Conservation (phyloP, 1,140 invertebrate species). For the Ostrea edulis region DNA sequence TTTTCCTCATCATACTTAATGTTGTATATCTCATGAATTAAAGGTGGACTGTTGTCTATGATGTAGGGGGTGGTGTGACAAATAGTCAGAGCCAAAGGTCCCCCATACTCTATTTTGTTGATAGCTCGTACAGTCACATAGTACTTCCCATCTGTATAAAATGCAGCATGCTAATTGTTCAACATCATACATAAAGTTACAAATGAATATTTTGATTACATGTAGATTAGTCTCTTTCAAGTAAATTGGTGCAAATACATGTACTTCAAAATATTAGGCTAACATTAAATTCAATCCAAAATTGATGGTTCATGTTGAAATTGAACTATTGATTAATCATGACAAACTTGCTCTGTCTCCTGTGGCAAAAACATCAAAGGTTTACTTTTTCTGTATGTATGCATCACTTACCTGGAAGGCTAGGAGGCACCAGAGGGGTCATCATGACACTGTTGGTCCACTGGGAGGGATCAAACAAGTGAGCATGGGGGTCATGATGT, state of each 20-base stretch:
- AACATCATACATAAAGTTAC: neutral
- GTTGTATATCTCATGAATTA: slow-evolving; percentile 63
- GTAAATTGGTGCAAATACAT: too few relatives aligned
- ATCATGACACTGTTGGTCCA: slow-evolving; percentile 66
- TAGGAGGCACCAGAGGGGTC: slow-evolving; percentile 34
- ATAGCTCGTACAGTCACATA: slow-evolving; percentile 63
- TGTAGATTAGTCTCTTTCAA: too few relatives aligned
- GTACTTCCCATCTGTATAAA: slow-evolving; percentile 64
- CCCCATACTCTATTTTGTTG: slow-evolving; percentile 68
- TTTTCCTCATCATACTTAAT: slow-evolving; percentile 67
- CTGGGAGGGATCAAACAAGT: slow-evolving; percentile 65
- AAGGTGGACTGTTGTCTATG: slow-evolving; percentile 64
- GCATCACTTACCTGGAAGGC: slow-evolving; percentile 13
- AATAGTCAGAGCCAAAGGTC: slow-evolving; percentile 61
- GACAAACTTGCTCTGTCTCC: neutral
- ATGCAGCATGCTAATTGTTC: neutral
- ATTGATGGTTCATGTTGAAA: neutral
- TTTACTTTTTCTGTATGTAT: neutral
- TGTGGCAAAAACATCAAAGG: neutral
- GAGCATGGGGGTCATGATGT: slow-evolving; percentile 66
- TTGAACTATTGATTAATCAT: neutral
- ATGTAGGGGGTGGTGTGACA: slow-evolving; percentile 66
- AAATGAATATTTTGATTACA: neutral
- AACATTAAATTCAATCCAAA: neutral
- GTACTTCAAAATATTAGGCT: too few relatives aligned